Conservation (phyloP, 2,888 invertebrate species). For the Apamea sordens region DNA sequence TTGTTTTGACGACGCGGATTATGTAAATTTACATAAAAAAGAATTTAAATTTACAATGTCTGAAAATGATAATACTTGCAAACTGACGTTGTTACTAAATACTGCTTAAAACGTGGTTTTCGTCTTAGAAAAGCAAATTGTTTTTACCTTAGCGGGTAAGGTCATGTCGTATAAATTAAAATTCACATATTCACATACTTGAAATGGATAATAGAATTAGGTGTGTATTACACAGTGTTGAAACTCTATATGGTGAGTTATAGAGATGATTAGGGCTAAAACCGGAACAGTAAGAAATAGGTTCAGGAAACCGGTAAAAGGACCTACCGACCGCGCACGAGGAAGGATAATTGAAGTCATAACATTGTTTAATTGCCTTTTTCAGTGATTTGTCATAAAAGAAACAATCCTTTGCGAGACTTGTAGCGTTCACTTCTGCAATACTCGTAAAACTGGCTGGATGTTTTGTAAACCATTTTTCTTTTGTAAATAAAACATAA, state of each 20-base stretch:
- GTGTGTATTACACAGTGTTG: not conserved
- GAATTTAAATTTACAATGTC: slow-evolving; percentile 74
- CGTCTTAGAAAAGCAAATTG: slow-evolving; percentile 58
- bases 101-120: slow-evolving; percentile 63
- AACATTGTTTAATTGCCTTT: not conserved
- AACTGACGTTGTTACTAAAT: slow-evolving; percentile 64
- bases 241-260: slow-evolving; percentile 1
- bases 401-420: not conserved
- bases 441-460: too few species aligned
- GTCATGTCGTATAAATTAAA: slow-evolving; percentile 59
- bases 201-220: slow-evolving; percentile 20
- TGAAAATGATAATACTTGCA: slow-evolving; percentile 69
- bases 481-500: not conserved
- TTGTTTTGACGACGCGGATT: slow-evolving; percentile 71
- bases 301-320: not conserved
- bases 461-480: not conserved
- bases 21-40: slow-evolving; percentile 77
- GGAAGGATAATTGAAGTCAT: not conserved
- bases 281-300: not conserved
- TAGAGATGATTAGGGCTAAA: not conserved
- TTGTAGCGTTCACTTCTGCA: not conserved
- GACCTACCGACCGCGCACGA: rapidly evolving
- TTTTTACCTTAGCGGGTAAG: slow-evolving; percentile 60
- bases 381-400: not conserved
- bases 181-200: slow-evolving; percentile 40